A percentile compares a stretch with the other conserved stretches of the same genome.
Conservation (phyloP, 2,888 invertebrate genomes). For the Meiosimyza platycephala region DNA sequence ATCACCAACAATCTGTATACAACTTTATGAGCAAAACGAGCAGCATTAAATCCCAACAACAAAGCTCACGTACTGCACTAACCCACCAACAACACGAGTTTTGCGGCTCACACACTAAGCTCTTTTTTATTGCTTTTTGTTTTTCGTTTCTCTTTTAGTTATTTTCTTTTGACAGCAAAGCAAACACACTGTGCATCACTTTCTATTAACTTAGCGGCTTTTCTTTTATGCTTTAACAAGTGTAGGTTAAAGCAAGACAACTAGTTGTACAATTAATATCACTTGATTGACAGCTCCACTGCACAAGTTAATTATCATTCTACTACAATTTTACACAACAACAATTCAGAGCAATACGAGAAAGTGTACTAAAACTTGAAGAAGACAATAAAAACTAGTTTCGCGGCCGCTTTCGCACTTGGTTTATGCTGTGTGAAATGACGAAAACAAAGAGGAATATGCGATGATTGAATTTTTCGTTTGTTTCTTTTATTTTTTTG, state of each 20-base stretch:
- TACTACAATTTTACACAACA: constrained; percentile 51
- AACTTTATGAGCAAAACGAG: constrained; percentile 34
- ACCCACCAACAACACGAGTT: constrained; percentile 42
- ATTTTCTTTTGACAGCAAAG: constrained; percentile 32
- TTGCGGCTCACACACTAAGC: constrained; percentile 34
- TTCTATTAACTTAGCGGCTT: constrained; percentile 49
- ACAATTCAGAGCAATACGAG: constrained; percentile 7
- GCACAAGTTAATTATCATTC: constrained; percentile 40
- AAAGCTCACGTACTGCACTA: constrained; percentile 22
- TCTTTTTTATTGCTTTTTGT: constrained; percentile 29
- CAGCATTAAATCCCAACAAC: constrained; percentile 27
- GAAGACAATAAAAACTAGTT: constrained; percentile 49
- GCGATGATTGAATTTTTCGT: constrained; percentile 3
- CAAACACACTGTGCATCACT: constrained; percentile 41
- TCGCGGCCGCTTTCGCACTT: constrained; percentile 41
- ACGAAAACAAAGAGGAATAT: constrained; percentile 6
- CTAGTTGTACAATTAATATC: constrained; percentile 9
- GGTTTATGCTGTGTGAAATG: constrained; percentile 16
- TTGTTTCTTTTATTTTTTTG: constrained; percentile 19
- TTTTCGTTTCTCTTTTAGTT: constrained; percentile 37
- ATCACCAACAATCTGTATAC: constrained; percentile 41
- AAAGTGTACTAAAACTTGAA: constrained; percentile 37
- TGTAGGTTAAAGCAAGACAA: constrained; percentile 47
- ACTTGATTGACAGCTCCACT: constrained; percentile 32
- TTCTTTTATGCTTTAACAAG: constrained; percentile 41